These are phyloP conservation scores for Oxyura jamaicensis DNA, from an alignment of 2,113 vertebrate species.

Conservation along the genomic window DNA sequence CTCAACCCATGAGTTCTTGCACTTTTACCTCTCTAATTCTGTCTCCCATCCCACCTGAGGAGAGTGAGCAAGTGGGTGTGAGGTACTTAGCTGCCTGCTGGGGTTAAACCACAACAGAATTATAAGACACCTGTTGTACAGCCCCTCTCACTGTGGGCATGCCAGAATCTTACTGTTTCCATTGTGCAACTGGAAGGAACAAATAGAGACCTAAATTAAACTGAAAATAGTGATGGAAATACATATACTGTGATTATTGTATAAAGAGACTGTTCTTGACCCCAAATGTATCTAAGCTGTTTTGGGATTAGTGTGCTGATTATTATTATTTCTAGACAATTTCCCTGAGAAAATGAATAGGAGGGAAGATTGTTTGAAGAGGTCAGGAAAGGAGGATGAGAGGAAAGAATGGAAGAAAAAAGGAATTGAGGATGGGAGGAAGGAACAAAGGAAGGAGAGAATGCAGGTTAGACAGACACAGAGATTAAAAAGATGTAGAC, in stretches of 20 bases:
- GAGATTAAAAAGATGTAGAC: not conserved
- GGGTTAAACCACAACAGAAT: not conserved
- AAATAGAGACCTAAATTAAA: not conserved
- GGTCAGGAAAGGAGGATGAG: not conserved
- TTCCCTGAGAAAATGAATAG: not conserved
- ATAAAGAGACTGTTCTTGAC: not conserved
- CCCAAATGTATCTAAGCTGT: not conserved
- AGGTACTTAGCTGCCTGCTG: not conserved
- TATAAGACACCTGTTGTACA: not conserved
- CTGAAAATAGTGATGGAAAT: not conserved
- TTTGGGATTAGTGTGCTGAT: not conserved
- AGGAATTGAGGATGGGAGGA: not conserved
- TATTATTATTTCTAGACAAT: not conserved
- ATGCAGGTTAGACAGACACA: not conserved
- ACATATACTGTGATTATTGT: not conserved
- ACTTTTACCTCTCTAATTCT: not conserved
- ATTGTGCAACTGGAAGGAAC: not conserved
- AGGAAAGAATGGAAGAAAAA: not conserved
- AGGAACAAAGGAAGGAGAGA: not conserved
- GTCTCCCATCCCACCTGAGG: not conserved
- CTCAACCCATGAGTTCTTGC: not conserved
- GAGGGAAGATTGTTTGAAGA: not conserved
- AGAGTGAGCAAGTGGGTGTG: not conserved
- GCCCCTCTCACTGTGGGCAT: not conserved
- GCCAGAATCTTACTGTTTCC: slow-evolving; percentile 50